Evolutionary conservation across 1,140 invertebrate species (phyloP).

Genomic region (Zophobas morio): DNA sequence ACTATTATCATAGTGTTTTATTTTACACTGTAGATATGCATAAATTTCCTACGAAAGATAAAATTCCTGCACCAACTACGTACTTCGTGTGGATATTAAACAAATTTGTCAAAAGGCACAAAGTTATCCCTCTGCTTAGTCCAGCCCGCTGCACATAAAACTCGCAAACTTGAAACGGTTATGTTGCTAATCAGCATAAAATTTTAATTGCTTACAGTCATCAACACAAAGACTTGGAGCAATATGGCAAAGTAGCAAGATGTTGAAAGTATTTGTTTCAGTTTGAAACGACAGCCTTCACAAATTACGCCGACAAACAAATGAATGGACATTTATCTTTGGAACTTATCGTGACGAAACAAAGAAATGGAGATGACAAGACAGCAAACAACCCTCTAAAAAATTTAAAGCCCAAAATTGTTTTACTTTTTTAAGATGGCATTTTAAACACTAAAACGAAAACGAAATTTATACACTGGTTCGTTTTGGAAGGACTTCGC

Average conservation of each 20-base stretch:
- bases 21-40: no score
- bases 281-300: constrained; percentile 10
- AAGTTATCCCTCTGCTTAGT: background rate
- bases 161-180: constrained; percentile 19
- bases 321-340: constrained; percentile 1
- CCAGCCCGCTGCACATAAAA: background rate
- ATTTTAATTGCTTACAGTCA: constrained; percentile 28
- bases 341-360: constrained; percentile 4
- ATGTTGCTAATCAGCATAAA: constrained; percentile 28
- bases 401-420: no score
- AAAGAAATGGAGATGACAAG: background rate
- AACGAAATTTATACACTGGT: no score
- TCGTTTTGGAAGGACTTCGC: no score
- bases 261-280: constrained; percentile 1
- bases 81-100: no score
- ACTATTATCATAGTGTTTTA: no score
- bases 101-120: background rate
- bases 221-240: background rate
- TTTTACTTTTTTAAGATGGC: no score
- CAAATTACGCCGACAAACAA: constrained; percentile 17
- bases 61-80: background rate
- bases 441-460: no score
- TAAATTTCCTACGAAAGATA: no score
- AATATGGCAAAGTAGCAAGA: constrained; percentile 7
- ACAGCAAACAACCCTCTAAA: background rate